Evolutionary conservation across 2,888 invertebrate genomes (phyloP).

Genomic region (Gerris lacustris): DNA sequence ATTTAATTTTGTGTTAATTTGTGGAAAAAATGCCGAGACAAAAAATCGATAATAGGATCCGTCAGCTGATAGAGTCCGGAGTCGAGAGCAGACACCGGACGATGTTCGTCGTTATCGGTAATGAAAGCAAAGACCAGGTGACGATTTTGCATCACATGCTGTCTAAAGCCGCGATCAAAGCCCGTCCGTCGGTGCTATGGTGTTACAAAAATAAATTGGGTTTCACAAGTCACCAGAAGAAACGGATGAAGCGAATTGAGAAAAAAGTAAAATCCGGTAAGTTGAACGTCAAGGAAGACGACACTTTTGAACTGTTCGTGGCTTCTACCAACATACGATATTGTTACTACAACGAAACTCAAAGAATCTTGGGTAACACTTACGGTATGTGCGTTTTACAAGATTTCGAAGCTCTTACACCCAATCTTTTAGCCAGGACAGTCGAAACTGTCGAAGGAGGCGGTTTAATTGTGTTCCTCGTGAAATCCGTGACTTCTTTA

Average conservation of each 20-base stretch:
- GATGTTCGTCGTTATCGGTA: constrained; percentile 88
- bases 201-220: constrained; percentile 95
- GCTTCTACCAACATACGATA: constrained; percentile 94
- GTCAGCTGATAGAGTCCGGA: constrained; percentile 94
- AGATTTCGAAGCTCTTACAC: constrained; percentile 96
- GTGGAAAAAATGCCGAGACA: constrained; percentile 68
- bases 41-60: constrained; percentile 92
- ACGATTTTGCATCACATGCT: constrained; percentile 93
- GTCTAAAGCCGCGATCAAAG: constrained; percentile 83
- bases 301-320: constrained; percentile 91
- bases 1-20: not conserved
- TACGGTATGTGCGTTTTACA: constrained; percentile 91
- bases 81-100: constrained; percentile 80
- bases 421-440: constrained; percentile 89
- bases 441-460: constrained; percentile 97
- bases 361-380: constrained; percentile 93
- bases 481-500: constrained; percentile 73
- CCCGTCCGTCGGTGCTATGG: constrained; percentile 91
- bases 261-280: constrained; percentile 80
- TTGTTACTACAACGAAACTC: constrained; percentile 93
- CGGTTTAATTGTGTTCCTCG: constrained; percentile 77
- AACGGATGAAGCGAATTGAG: constrained; percentile 70
- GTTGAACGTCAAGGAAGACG: constrained; percentile 81
- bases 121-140: constrained; percentile 91
- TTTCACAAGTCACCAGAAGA: constrained; percentile 83